A percentile compares a stretch with the other conserved stretches of the same genome.
phyloP scores from a whole-genome alignment of 2,888 invertebrate genomes.

The Drosophila flavopinicola region DNA sequence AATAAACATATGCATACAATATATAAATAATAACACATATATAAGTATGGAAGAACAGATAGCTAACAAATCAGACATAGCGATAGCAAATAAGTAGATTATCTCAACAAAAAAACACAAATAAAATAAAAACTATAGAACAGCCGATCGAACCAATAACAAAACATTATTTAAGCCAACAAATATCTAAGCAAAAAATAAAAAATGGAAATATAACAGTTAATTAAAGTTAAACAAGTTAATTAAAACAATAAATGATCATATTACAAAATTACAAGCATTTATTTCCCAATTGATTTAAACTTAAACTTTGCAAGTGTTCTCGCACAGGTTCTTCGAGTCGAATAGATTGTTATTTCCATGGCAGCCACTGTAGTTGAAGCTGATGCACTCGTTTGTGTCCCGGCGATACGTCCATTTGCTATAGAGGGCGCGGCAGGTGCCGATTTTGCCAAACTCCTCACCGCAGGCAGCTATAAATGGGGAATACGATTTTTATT shows the following conservation, averaged over 20 bases:
- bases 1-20: constrained; percentile 34
- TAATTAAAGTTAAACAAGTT: constrained; percentile 60
- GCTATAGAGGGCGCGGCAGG: constrained; percentile 19
- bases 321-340: constrained; percentile 86
- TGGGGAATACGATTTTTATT: not conserved
- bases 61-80: constrained; percentile 47
- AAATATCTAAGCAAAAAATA: constrained; percentile 18
- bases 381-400: constrained; percentile 87
- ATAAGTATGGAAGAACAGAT: constrained; percentile 21
- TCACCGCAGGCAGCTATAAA: constrained; percentile 61
- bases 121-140: constrained; percentile 5
- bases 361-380: constrained; percentile 89
- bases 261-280: constrained; percentile 39
- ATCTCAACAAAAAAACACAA: constrained; percentile 14
- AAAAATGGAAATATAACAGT: constrained; percentile 24
- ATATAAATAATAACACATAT: constrained; percentile 23
- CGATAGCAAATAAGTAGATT: constrained; percentile 17
- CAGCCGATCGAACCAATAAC: constrained; percentile 36
- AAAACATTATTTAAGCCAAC: constrained; percentile 36
- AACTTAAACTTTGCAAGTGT: constrained; percentile 85
- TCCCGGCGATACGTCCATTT: constrained; percentile 55
- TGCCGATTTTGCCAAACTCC: constrained; percentile 52
- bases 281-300: constrained; percentile 17
- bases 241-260: constrained; percentile 63
- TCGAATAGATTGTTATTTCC: constrained; percentile 92